These are phyloP conservation scores for Anseranas semipalmata DNA, from an alignment of 2,113 vertebrate genomes.

Conservation along the genomic window DNA sequence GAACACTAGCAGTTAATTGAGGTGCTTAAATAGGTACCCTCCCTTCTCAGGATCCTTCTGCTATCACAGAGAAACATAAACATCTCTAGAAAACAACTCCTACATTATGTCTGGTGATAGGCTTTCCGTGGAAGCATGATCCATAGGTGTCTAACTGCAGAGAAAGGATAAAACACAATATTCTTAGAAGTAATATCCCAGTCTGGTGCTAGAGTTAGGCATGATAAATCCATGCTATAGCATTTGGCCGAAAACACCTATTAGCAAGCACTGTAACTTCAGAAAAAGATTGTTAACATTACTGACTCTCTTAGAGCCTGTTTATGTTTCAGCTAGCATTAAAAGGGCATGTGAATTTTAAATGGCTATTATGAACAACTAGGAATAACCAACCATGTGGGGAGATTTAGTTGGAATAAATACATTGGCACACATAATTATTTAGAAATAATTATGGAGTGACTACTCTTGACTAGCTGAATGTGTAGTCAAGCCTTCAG, in stretches of 20 bases:
- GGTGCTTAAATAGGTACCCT: background rate
- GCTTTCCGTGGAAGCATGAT: background rate
- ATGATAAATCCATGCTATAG: background rate
- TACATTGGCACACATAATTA: background rate
- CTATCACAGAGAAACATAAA: background rate
- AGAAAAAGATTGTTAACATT: background rate
- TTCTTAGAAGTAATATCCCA: background rate
- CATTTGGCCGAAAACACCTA: background rate
- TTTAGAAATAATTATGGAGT: background rate
- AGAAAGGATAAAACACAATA: background rate
- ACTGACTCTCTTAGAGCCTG: background rate
- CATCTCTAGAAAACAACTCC: background rate
- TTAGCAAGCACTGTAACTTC: background rate
- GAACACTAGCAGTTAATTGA: background rate
- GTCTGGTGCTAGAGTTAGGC: background rate
- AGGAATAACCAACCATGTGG: background rate
- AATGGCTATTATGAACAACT: background rate
- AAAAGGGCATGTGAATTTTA: background rate
- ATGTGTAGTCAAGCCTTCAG: background rate
- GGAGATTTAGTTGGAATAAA: background rate
- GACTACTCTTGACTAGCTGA: background rate
- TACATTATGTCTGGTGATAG: background rate
- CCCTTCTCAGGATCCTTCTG: background rate
- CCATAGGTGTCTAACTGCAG: background rate
- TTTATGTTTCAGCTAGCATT: background rate